phyloP scores from a whole-genome alignment of 2,797 vertebrate species.

The Leucoraja ocellata region DNA sequence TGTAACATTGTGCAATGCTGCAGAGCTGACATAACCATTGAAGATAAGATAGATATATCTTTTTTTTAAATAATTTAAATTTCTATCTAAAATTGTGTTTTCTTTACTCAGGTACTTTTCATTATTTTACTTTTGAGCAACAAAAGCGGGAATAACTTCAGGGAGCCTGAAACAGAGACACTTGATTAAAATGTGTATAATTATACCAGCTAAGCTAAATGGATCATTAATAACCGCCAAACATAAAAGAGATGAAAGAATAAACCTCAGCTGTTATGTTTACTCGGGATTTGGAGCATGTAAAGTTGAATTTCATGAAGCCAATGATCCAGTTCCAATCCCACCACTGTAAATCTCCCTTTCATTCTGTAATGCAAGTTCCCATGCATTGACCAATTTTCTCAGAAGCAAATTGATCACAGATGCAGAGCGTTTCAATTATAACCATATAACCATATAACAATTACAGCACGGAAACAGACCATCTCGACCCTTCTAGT shows the following conservation, averaged over 20 bases:
- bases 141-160: not conserved
- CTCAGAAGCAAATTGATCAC: conserved; percentile 10
- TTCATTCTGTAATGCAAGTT: not conserved
- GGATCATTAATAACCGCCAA: conserved; percentile 8
- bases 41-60: not conserved
- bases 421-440: not conserved
- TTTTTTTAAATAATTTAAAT: not conserved
- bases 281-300: conserved; percentile 2
- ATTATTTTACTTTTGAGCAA: not conserved
- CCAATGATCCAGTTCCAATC: not conserved
- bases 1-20: too few species aligned
- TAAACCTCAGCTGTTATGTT: conserved; percentile 3
- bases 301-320: conserved; percentile 2
- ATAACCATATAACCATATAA: too few species aligned
- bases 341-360: conserved; percentile 4
- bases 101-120: not conserved
- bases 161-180: not conserved
- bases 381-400: conserved; percentile 1
- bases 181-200: not conserved
- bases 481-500: too few species aligned
- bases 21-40: not conserved
- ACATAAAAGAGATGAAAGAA: not conserved
- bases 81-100: not conserved
- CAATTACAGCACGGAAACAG: too few species aligned
- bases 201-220: not conserved